Percentiles rank a stretch among this genome's conserved stretches.
Evolutionary conservation across 2,797 vertebrate species (phyloP).

Genomic region (Oceanodroma leucorhoa): DNA sequence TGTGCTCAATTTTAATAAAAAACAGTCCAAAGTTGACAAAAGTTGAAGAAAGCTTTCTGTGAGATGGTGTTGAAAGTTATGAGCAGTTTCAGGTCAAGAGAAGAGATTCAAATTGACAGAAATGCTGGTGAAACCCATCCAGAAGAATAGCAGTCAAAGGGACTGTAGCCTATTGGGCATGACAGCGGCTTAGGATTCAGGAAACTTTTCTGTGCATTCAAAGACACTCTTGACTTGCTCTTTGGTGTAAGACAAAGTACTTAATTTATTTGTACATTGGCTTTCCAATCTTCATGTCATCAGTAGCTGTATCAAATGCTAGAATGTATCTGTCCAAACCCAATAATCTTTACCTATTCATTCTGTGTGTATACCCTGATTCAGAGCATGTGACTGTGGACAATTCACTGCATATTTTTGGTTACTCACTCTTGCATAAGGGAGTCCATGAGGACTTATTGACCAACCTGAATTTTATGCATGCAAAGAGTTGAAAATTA

Average conservation of each 20-base stretch:
- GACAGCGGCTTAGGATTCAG: not conserved
- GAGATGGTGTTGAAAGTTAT: not conserved
- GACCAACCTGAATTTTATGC: not conserved
- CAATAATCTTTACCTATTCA: not conserved
- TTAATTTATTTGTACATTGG: not conserved
- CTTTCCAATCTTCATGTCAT: not conserved
- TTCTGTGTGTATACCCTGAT: rapidly evolving
- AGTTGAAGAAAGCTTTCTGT: not conserved
- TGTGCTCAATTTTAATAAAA: not conserved
- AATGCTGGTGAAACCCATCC: not conserved
- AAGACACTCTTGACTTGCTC: not conserved
- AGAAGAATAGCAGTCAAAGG: not conserved
- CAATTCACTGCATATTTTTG: not conserved
- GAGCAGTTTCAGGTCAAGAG: not conserved
- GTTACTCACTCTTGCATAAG: not conserved
- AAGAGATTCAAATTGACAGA: not conserved
- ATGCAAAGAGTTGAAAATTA: not conserved
- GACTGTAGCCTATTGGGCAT: not conserved
- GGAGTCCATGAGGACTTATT: not conserved
- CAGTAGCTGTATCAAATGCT: not conserved
- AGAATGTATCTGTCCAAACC: not conserved
- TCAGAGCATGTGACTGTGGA: not conserved
- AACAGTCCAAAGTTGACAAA: not conserved
- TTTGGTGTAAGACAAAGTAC: not conserved
- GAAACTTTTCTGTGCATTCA: not conserved